Base-by-base conservation (phyloP, 2,797 vertebrate species). In the Anisognathus igniventris region DNA sequence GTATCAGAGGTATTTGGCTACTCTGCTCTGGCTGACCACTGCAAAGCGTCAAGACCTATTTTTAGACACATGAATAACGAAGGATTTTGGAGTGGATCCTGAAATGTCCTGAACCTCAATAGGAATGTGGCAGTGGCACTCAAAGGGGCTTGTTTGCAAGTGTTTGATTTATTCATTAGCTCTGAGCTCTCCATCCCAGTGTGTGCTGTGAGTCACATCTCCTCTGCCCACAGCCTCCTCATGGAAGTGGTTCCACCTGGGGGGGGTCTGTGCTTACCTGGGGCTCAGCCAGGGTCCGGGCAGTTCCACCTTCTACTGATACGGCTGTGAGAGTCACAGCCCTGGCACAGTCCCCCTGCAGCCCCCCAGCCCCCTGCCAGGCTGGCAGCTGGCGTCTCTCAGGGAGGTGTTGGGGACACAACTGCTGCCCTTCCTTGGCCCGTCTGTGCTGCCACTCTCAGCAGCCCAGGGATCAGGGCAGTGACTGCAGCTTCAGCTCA, bases 1-100 rank as follows among this genome's bases (percentile, higher is more conserved):
- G 6, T 24, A 45, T 42, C 70, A 31, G 44, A 25, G 7, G 13
- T 48, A 57, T 56, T 74, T 74, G 73, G 58, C 67, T 64, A 33
- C 44, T 45, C 47, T 60, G 66, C 30, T 30, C 44, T 92, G 88
- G 48, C 71, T 86, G 82, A 75, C 82, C 79, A 48, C 6, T 28
- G 25, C 58, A 23, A 50, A 64, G 24, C 5, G 0, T 88, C 88
- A 66, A 40, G 66, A 37, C 16, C 90, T 95, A 95, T 94, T 95
- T 95, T 93, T 92, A 93, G 86, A 24, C 20, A 4, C 8, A n/a
- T 73, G 73, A 95, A 73, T 88, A 95, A 73, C 0, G 8, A 76
- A 81, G 80, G 72, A 51, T 92, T 78, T 76, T 95, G 86, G 88
- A 95, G 68, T 31, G 60, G 76, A 39, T 91, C 79, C 86, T 88